Percentiles rank a stretch among this genome's conserved stretches.
Evolutionary conservation across 2,888 invertebrate genomes (phyloP).

Genomic region (Callyntrura guangdongensis): DNA sequence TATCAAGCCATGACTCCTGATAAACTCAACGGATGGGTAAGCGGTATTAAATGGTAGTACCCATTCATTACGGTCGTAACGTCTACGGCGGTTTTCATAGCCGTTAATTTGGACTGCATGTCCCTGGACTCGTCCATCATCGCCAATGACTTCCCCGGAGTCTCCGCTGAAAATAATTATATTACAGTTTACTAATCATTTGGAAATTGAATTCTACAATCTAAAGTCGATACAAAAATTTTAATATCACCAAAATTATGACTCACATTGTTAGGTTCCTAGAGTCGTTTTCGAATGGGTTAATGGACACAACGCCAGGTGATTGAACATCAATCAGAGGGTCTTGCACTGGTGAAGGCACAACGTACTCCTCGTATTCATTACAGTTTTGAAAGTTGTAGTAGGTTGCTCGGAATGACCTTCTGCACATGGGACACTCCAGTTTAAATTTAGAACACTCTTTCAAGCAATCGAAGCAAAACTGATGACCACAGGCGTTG

Average conservation of each 20-base stretch:
- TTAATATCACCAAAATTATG: too few relatives aligned
- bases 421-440: constrained; percentile 97
- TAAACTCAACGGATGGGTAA: constrained; percentile 82
- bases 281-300: constrained; percentile 57
- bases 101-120: constrained; percentile 61
- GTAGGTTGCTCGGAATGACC: constrained; percentile 95
- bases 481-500: constrained; percentile 97
- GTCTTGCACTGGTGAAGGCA: constrained; percentile 87
- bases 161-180: constrained; percentile 75
- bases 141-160: constrained; percentile 73
- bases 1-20: constrained; percentile 89
- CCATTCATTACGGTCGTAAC: constrained; percentile 83
- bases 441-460: constrained; percentile 98
- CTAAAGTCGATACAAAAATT: too few relatives aligned
- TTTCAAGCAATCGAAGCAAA: constrained; percentile 96
- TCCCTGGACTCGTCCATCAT: constrained; percentile 59
- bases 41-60: constrained; percentile 81
- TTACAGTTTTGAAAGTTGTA: constrained; percentile 94
- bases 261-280: constrained; percentile 53
- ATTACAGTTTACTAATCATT: neutral
- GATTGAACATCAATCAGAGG: constrained; percentile 73
- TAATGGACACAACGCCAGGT: constrained; percentile 14
- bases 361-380: constrained; percentile 94
- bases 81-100: constrained; percentile 82
- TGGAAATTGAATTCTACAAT: too few relatives aligned